These are phyloP conservation scores for Hedychridium roseum DNA, from an alignment of 2,888 invertebrate species.

Conservation along the genomic window DNA sequence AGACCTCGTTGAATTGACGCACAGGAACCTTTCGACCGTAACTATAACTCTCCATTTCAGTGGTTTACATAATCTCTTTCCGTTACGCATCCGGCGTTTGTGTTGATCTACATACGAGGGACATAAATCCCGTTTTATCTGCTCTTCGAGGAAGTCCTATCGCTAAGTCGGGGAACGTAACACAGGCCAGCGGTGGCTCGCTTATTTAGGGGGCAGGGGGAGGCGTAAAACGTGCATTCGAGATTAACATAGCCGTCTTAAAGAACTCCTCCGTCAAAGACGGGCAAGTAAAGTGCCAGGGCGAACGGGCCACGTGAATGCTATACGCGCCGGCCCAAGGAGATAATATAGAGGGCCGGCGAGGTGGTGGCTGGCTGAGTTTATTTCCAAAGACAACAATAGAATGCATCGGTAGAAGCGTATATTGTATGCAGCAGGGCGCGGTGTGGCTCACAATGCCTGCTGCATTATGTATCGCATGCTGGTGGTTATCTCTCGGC, in stretches of 20 bases:
- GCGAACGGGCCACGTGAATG: constrained; percentile 40
- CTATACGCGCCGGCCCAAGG: constrained; percentile 45
- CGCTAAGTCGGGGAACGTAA: too few relatives aligned
- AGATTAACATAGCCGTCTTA: constrained; percentile 39
- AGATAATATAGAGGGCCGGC: constrained; percentile 44
- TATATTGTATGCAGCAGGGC: constrained; percentile 55
- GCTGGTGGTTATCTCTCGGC: constrained; percentile 39
- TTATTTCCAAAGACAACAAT: constrained; percentile 56
- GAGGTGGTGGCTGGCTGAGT: constrained; percentile 47
- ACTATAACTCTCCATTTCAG: too few relatives aligned
- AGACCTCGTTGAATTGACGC: too few relatives aligned
- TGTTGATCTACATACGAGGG: too few relatives aligned
- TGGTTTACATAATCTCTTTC: too few relatives aligned
- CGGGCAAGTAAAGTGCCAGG: constrained; percentile 34
- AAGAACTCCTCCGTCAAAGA: constrained; percentile 30
- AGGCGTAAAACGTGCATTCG: too few relatives aligned
- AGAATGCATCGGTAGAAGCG: constrained; percentile 51
- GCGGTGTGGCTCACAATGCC: constrained; percentile 54
- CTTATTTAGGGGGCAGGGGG: too few relatives aligned
- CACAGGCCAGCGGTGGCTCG: too few relatives aligned
- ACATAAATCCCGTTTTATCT: too few relatives aligned
- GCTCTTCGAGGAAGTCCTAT: too few relatives aligned
- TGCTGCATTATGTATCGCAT: constrained; percentile 59
- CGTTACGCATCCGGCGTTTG: too few relatives aligned
- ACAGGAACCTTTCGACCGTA: too few relatives aligned